Conservation (phyloP, 2,797 vertebrate genomes). For the Etheostoma nigrum region DNA sequence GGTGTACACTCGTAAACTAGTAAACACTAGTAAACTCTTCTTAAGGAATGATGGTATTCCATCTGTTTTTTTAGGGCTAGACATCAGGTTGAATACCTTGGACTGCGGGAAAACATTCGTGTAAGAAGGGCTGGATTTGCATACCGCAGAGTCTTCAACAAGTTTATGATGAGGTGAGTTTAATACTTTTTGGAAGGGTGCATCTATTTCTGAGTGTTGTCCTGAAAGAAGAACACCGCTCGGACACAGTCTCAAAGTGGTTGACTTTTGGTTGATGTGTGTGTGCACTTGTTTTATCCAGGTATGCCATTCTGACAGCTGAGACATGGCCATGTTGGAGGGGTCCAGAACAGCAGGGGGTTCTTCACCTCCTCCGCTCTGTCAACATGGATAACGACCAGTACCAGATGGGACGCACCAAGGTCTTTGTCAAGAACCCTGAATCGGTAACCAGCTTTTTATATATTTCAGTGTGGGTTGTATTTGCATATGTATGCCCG, state of each 20-base stretch:
- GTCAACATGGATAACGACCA: constrained; percentile 97
- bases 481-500: neutral
- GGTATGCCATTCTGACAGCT: constrained; percentile 94
- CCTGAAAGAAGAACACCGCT: neutral
- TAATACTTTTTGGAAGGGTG: neutral
- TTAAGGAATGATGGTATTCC: neutral
- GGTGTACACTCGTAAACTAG: too few species aligned
- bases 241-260: neutral
- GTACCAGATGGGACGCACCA: constrained; percentile 95
- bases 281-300: constrained; percentile 57
- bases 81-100: constrained; percentile 96
- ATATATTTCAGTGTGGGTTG: neutral
- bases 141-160: constrained; percentile 92
- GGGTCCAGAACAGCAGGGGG: constrained; percentile 91
- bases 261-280: neutral
- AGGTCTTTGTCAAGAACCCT: constrained; percentile 96
- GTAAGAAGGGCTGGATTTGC: constrained; percentile 94
- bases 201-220: neutral
- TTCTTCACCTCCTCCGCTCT: constrained; percentile 91
- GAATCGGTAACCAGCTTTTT: constrained; percentile 88
- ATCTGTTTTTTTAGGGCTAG: constrained; percentile 82
- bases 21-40: neutral
- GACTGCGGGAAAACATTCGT: constrained; percentile 94
- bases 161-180: constrained; percentile 92
- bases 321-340: constrained; percentile 94